phyloP scores from a whole-genome alignment of 2,113 vertebrate species.

The Naja naja region DNA sequence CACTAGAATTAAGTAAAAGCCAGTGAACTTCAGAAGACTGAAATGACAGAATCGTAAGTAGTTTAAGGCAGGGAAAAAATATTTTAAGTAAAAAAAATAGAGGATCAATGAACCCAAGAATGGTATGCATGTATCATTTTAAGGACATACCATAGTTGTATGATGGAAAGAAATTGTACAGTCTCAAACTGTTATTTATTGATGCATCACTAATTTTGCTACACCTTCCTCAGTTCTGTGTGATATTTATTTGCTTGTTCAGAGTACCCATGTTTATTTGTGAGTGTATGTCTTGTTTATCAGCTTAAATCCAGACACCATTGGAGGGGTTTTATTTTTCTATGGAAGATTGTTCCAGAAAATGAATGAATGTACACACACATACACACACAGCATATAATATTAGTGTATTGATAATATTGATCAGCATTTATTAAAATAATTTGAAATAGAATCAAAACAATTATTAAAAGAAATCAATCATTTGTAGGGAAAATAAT shows the following conservation, averaged over 20 bases:
- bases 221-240: not conserved
- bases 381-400: not conserved
- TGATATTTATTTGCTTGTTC: not conserved
- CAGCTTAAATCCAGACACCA: not conserved
- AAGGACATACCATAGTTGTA: not conserved
- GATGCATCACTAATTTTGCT: not conserved
- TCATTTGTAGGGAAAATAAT: not conserved
- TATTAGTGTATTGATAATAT: not conserved
- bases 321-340: not conserved
- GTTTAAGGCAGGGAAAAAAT: constrained; percentile 24
- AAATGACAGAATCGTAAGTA: constrained; percentile 40
- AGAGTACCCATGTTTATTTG: not conserved
- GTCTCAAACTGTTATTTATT: not conserved
- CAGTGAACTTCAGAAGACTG: not conserved
- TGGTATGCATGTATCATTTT: not conserved
- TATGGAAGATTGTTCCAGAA: not conserved
- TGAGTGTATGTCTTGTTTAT: not conserved
- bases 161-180: not conserved
- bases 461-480: not conserved
- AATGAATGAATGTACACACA: not conserved
- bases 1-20: constrained; percentile 37
- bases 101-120: not conserved
- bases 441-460: not conserved
- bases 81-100: not conserved
- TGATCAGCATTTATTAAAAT: not conserved